Evolutionary conservation across 1,140 invertebrate genomes (phyloP).

Genomic region (Eupristina koningsbergeri): DNA sequence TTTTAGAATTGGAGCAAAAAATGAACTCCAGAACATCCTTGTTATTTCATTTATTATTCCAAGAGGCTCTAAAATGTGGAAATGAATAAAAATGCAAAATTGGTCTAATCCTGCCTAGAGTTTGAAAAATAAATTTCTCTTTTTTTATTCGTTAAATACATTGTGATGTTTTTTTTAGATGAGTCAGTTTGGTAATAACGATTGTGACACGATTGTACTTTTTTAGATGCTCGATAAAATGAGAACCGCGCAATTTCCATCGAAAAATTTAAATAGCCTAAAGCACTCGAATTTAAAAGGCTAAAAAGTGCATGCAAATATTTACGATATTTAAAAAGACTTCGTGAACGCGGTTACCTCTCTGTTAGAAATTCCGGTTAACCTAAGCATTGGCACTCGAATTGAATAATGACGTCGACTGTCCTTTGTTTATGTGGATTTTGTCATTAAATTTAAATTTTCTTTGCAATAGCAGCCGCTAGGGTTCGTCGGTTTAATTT

Average conservation of each 20-base stretch:
- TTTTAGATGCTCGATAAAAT: too few relatives aligned
- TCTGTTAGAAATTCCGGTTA: not conserved
- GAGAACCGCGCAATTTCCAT: too few relatives aligned
- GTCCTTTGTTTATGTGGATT: slow-evolving; percentile 21
- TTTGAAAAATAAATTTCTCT: too few relatives aligned
- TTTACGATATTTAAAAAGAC: not conserved
- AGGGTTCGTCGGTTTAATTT: slow-evolving; percentile 17
- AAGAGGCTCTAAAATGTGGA: not conserved
- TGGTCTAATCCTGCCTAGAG: not conserved
- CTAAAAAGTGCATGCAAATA: not conserved
- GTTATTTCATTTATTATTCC: not conserved
- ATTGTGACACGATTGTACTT: too few relatives aligned
- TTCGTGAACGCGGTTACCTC: not conserved
- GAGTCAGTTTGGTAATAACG: too few relatives aligned
- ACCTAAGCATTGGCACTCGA: not conserved
- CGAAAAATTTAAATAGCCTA: not conserved
- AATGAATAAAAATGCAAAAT: not conserved
- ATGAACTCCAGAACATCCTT: not conserved
- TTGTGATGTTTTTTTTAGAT: too few relatives aligned
- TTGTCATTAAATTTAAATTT: not conserved
- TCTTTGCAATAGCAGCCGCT: not conserved
- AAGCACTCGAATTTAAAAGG: not conserved
- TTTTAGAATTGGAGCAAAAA: not conserved
- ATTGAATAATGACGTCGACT: not conserved
- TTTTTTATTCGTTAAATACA: too few relatives aligned